These are phyloP conservation scores for Myotis myotis DNA, from an alignment of 2,797 vertebrate genomes.

Conservation along the genomic window DNA sequence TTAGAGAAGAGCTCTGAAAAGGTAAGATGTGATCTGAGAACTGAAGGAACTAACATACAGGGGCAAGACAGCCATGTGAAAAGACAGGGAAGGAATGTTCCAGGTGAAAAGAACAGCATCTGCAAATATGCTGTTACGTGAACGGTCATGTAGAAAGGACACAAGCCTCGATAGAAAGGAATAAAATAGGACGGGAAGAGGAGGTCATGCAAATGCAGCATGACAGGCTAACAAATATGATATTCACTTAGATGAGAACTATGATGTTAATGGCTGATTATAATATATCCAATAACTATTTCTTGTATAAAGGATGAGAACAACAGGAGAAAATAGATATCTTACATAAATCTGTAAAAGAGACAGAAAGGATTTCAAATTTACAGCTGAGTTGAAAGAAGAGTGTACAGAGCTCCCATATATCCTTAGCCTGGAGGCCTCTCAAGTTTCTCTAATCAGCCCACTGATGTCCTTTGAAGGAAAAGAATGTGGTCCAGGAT, in stretches of 20 bases:
- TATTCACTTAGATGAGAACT: background rate
- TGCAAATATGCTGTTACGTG: accelerated
- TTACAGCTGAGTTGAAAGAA: background rate
- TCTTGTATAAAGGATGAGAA: background rate
- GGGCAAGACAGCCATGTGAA: too few species aligned
- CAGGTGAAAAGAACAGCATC: background rate
- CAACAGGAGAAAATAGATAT: background rate
- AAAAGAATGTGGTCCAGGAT: background rate
- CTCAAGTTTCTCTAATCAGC: background rate
- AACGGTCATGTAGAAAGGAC: background rate
- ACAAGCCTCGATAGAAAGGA: accelerated
- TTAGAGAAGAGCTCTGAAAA: background rate
- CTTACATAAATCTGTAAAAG: background rate
- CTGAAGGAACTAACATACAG: accelerated
- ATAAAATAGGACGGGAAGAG: background rate
- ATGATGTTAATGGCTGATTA: background rate
- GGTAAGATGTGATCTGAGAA: background rate
- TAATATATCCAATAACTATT: background rate
- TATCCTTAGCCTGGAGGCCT: background rate
- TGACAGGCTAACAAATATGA: too few species aligned
- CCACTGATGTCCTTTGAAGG: background rate
- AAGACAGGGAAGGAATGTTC: background rate
- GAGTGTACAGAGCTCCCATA: too few species aligned
- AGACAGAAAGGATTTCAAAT: background rate
- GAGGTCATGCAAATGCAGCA: accelerated